A percentile compares a stretch with the other conserved stretches of the same genome.
Conservation (phyloP, 2,797 vertebrate genomes). For the Uromys caudimaculatus region DNA sequence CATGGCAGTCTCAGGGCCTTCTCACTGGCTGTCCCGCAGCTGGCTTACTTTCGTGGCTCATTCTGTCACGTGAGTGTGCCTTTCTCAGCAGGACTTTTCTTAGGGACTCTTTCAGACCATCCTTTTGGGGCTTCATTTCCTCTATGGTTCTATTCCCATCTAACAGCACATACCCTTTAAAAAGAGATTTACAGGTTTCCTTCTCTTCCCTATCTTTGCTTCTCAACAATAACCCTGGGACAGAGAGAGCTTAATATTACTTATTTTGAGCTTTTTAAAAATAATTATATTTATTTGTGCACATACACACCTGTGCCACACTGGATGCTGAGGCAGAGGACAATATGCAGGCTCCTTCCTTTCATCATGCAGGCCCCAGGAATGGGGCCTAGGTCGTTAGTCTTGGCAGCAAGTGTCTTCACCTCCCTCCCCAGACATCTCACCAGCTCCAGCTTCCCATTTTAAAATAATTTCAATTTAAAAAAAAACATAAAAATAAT, state of each 20-base stretch:
- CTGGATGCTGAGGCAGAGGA: background rate
- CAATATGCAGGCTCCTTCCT: background rate
- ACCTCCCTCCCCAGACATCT: background rate
- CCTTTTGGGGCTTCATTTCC: background rate
- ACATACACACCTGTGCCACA: background rate
- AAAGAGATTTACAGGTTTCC: background rate
- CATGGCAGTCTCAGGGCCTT: background rate
- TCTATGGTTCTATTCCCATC: background rate
- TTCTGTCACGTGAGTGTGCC: background rate
- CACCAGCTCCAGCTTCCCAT: background rate
- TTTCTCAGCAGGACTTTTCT: constrained; percentile 2
- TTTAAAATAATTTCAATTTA: constrained; percentile 37
- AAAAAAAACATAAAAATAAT: constrained; percentile 14
- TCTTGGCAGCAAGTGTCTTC: background rate
- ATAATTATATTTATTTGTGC: background rate
- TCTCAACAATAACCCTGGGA: background rate
- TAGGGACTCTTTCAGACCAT: background rate
- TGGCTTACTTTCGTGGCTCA: background rate
- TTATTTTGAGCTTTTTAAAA: background rate
- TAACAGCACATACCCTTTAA: background rate
- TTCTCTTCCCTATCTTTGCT: background rate
- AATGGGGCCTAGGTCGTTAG: background rate
- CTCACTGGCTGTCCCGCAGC: background rate
- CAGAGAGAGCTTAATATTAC: background rate
- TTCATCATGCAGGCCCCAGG: background rate